Conservation (phyloP, 2,797 vertebrate genomes). For the Spinibarbus caldwelli region DNA sequence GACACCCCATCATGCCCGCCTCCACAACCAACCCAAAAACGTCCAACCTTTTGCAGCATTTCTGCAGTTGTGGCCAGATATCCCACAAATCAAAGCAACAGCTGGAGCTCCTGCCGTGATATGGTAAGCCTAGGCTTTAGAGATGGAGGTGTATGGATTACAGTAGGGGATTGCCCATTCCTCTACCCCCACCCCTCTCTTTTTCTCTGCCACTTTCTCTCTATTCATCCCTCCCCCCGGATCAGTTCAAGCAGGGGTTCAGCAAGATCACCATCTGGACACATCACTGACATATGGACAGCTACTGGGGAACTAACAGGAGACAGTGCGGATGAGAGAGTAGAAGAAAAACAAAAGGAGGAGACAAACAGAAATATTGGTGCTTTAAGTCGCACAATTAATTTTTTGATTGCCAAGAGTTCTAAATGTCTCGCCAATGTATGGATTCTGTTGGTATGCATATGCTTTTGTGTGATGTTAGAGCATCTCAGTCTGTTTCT, state of each 20-base stretch:
- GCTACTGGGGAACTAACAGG: conserved; percentile 65
- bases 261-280: conserved; percentile 81
- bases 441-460: neutral
- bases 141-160: conserved; percentile 78
- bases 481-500: conserved; percentile 43
- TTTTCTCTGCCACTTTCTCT: conserved; percentile 48
- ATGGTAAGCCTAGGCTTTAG: conserved; percentile 67
- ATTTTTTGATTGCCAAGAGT: neutral
- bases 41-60: conserved; percentile 8
- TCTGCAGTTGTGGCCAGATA: conserved; percentile 53
- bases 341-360: conserved; percentile 40
- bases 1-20: conserved; percentile 10
- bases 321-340: conserved; percentile 36
- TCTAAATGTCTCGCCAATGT: neutral
- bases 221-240: conserved; percentile 56
- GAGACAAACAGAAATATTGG: conserved; percentile 36
- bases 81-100: conserved; percentile 74
- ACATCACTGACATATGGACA: conserved; percentile 79
- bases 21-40: neutral
- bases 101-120: conserved; percentile 67
- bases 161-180: conserved; percentile 68
- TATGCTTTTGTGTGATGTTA: conserved; percentile 34
- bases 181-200: conserved; percentile 53
- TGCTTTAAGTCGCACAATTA: conserved; percentile 28
- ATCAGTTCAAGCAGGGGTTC: conserved; percentile 75